Evolutionary conservation across 2,113 vertebrate species (phyloP).

Genomic region (Cyanistes caeruleus): DNA sequence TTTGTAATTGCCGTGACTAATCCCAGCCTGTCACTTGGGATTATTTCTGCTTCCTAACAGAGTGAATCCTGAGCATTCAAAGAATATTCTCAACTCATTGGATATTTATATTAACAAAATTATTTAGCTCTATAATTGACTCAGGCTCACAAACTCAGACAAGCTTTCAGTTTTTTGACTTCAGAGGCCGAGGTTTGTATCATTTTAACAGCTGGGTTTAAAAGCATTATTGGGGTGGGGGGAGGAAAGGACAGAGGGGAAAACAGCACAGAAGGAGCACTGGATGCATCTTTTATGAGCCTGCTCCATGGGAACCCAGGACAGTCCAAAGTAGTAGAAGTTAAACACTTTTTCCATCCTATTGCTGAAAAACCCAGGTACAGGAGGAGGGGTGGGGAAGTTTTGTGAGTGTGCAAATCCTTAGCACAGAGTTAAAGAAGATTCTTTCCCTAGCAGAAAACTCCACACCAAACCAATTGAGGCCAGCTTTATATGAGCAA

Average conservation of each 20-base stretch:
- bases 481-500: not conserved
- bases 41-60: slow-evolving; percentile 7
- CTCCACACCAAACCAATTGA: not conserved
- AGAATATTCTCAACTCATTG: not conserved
- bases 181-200: not conserved
- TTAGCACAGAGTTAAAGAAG: not conserved
- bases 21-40: slow-evolving; percentile 9
- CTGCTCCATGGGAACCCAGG: not conserved
- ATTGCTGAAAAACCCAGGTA: not conserved
- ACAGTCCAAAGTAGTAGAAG: not conserved
- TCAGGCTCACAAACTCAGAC: not conserved
- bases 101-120: not conserved
- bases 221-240: not conserved
- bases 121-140: not conserved
- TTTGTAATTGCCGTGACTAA: slow-evolving; percentile 18
- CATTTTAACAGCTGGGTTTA: not conserved
- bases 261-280: not conserved
- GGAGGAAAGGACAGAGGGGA: not conserved
- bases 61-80: not conserved
- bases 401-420: not conserved
- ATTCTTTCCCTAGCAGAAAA: not conserved
- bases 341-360: not conserved
- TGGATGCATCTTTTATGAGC: not conserved
- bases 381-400: rapidly evolving
- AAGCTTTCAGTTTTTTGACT: not conserved